Evolutionary conservation across 2,113 vertebrate genomes (phyloP).

Genomic region (Neofelis nebulosa): DNA sequence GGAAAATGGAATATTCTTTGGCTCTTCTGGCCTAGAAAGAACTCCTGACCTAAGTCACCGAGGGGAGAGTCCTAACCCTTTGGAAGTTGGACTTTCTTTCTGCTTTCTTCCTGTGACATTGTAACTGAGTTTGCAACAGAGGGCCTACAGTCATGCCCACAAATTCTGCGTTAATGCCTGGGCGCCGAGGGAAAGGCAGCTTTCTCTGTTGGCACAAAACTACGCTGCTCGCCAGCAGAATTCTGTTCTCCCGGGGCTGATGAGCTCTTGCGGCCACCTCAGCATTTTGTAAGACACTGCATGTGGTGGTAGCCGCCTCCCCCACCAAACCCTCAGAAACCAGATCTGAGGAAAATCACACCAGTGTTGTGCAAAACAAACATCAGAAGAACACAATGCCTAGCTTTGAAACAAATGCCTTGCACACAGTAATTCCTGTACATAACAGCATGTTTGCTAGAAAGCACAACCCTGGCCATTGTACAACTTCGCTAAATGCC

Average conservation of each 20-base stretch:
- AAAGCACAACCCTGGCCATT: constrained; percentile 74
- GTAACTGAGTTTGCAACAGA: constrained; percentile 31
- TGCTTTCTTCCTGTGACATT: background rate
- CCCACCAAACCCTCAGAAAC: constrained; percentile 64
- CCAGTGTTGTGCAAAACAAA: constrained; percentile 41
- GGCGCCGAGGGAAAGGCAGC: background rate
- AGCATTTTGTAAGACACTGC: constrained; percentile 57
- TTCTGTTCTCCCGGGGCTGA: constrained; percentile 14
- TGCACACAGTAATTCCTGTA: constrained; percentile 25
- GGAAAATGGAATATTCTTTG: constrained; percentile 65
- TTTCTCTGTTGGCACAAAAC: constrained; percentile 25
- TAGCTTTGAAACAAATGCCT: constrained; percentile 62
- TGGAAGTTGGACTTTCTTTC: background rate
- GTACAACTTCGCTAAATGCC: constrained; percentile 40
- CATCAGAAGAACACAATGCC: constrained; percentile 41
- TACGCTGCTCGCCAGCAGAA: background rate
- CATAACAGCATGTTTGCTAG: constrained; percentile 59
- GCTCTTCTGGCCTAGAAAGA: constrained; percentile 45
- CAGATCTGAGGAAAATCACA: constrained; percentile 74
- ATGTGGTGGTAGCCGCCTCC: background rate
- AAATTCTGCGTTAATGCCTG: background rate
- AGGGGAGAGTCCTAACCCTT: background rate
- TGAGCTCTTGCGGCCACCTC: constrained; percentile 32
- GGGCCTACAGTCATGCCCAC: background rate
- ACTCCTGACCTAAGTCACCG: constrained; percentile 43